These are phyloP conservation scores for Gasterosteus aculeatus DNA, from an alignment of 2,113 vertebrate genomes.

Conservation along the genomic window DNA sequence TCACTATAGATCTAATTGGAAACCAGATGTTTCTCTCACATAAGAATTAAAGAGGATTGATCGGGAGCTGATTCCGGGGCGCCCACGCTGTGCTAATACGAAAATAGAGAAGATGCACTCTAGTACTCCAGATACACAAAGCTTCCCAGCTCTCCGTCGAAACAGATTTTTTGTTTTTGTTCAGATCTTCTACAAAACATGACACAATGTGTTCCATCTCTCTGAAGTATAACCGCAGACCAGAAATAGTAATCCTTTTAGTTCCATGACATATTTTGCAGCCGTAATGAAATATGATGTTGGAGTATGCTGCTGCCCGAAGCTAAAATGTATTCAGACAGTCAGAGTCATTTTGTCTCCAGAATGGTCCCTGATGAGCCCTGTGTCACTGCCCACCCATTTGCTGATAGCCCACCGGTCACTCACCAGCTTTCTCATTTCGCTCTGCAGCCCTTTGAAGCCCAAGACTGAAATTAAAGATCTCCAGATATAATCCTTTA, in stretches of 20 bases:
- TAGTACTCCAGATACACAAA: conserved; percentile 24
- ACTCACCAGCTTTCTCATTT: conserved; percentile 74
- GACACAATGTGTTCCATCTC: background rate
- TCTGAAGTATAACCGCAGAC: conserved; percentile 8
- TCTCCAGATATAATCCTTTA: conserved; percentile 70
- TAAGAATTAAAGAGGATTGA: conserved; percentile 70
- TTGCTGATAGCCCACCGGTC: conserved; percentile 73
- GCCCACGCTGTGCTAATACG: conserved; percentile 51
- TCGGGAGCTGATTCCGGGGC: conserved; percentile 48
- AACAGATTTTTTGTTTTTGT: background rate
- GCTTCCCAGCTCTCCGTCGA: conserved; percentile 17
- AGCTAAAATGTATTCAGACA: conserved; percentile 61
- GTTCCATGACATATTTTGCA: conserved; percentile 27
- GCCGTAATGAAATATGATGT: conserved; percentile 40
- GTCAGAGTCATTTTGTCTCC: conserved; percentile 62
- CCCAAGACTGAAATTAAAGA: conserved; percentile 79
- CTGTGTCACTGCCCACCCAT: conserved; percentile 71
- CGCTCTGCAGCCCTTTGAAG: conserved; percentile 72
- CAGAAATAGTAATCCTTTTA: conserved; percentile 24
- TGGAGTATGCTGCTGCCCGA: conserved; percentile 38
- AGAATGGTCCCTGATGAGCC: conserved; percentile 62
- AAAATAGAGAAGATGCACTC: conserved; percentile 57
- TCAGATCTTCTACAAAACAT: conserved; percentile 10
- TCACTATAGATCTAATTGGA: conserved; percentile 74
- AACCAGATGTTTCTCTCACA: conserved; percentile 68